Percentiles rank a stretch among this genome's conserved stretches.
Evolutionary conservation across 92 coral and sea anemone species (phyloP).

Genomic region (Siderastrea radians): DNA sequence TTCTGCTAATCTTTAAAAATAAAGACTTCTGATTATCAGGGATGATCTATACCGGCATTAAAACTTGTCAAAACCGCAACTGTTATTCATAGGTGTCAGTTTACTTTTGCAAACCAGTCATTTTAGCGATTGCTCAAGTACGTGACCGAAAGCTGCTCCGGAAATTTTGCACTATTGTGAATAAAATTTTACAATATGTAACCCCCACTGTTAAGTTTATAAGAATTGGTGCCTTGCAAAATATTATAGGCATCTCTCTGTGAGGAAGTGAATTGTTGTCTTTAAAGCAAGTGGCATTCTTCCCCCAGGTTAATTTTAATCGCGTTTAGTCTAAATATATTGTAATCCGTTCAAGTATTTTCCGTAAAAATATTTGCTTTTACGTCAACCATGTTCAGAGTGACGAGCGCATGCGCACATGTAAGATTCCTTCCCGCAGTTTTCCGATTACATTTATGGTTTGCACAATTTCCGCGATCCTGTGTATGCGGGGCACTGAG

Average conservation of each 20-base stretch:
- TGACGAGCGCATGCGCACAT: too few relatives aligned
- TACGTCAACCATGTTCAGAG: not conserved
- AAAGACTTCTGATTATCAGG: not conserved
- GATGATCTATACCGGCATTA: not conserved
- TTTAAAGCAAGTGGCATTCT: not conserved
- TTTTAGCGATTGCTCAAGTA: not conserved
- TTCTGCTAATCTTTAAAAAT: not conserved
- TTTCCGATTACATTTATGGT: not conserved
- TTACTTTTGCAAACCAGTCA: not conserved
- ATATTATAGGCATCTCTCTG: not conserved
- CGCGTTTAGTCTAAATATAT: not conserved
- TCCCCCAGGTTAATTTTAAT: not conserved
- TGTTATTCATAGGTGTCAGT: not conserved
- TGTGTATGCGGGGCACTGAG: not conserved
- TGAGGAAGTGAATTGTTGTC: not conserved
- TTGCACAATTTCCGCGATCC: not conserved
- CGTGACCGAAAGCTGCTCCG: constrained; percentile 1
- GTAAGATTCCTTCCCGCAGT: not conserved
- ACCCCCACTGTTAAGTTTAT: not conserved
- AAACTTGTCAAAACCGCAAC: constrained; percentile 12
- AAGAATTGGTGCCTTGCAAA: not conserved
- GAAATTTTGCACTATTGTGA: not conserved
- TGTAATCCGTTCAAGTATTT: not conserved
- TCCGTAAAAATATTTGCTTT: constrained; percentile 13
- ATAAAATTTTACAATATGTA: not conserved